Percentiles rank a stretch among this genome's conserved stretches.
Evolutionary conservation across 2,888 invertebrate genomes (phyloP).

Genomic region (Pandemis corylana): DNA sequence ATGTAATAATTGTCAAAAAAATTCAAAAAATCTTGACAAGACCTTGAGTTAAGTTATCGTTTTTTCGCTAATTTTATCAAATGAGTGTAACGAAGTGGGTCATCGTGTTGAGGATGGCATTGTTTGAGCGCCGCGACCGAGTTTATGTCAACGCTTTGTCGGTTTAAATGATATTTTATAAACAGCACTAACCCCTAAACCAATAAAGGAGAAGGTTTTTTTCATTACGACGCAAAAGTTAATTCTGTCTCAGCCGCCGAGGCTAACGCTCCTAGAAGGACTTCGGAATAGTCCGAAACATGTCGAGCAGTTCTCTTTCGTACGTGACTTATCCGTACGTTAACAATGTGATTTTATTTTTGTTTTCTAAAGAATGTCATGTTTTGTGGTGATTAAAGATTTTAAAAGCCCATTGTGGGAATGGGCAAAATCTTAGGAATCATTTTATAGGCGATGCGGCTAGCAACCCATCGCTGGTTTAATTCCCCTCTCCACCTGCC

Average conservation of each 20-base stretch:
- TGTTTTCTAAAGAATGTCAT: no score
- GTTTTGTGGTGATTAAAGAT: no score
- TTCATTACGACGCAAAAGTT: neutral
- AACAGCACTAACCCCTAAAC: neutral
- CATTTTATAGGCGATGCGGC: no score
- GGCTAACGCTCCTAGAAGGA: no score
- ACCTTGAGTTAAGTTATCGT: constrained; percentile 35
- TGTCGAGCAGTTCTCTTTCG: neutral
- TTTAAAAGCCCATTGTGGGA: no score
- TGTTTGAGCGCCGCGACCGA: constrained; percentile 46
- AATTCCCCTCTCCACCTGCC: no score
- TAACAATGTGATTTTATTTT: no score
- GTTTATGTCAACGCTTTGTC: constrained; percentile 49
- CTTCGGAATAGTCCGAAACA: no score
- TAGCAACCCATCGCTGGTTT: no score
- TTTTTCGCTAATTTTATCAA: constrained; percentile 43
- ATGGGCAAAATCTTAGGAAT: no score
- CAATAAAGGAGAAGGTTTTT: neutral
- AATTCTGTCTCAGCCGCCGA: neutral
- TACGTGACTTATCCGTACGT: no score
- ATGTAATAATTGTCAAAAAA: neutral
- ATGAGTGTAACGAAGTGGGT: constrained; percentile 38
- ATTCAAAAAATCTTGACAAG: no score
- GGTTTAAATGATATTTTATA: neutral
- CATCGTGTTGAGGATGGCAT: constrained; percentile 52